Evolutionary conservation across 2,888 invertebrate genomes (phyloP).

Genomic region (Tiphia femorata): DNA sequence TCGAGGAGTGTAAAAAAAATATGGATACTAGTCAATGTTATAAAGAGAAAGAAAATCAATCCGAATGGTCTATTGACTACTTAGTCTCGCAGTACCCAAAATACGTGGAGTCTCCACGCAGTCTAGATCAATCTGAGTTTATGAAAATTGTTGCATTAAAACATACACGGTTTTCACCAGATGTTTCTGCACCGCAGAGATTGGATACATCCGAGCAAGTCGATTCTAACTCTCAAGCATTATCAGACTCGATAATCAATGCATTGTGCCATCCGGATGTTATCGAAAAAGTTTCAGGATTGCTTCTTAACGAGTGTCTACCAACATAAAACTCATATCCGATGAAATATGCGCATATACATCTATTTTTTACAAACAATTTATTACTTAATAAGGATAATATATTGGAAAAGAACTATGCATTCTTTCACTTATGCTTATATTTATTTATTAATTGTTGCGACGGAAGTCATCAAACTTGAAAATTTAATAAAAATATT

Average conservation of each 20-base stretch:
- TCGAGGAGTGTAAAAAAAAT: conserved; percentile 42
- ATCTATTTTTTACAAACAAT: too few relatives aligned
- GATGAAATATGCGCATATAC: too few relatives aligned
- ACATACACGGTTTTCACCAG: conserved; percentile 37
- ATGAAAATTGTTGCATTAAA: conserved; percentile 43
- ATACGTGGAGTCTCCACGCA: conserved; percentile 31
- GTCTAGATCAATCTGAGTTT: conserved; percentile 40
- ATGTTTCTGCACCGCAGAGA: conserved; percentile 1
- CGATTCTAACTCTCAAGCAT: not conserved
- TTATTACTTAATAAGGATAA: too few relatives aligned
- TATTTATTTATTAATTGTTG: conserved; percentile 69
- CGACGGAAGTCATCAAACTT: conserved; percentile 69
- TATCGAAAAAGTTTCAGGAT: conserved; percentile 69
- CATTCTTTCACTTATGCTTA: conserved; percentile 63
- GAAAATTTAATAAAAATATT: conserved; percentile 70
- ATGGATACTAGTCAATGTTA: not conserved
- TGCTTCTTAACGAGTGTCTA: conserved; percentile 33
- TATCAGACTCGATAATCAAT: conserved; percentile 72
- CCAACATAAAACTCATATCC: too few relatives aligned
- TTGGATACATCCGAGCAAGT: not conserved
- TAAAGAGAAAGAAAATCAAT: not conserved
- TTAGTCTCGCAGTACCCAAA: conserved; percentile 44
- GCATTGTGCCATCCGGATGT: conserved; percentile 76
- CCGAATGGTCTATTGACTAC: conserved; percentile 37
- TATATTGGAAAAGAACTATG: conserved; percentile 31